phyloP scores from a whole-genome alignment of 2,113 vertebrate genomes.

The Manacus vitellinus region DNA sequence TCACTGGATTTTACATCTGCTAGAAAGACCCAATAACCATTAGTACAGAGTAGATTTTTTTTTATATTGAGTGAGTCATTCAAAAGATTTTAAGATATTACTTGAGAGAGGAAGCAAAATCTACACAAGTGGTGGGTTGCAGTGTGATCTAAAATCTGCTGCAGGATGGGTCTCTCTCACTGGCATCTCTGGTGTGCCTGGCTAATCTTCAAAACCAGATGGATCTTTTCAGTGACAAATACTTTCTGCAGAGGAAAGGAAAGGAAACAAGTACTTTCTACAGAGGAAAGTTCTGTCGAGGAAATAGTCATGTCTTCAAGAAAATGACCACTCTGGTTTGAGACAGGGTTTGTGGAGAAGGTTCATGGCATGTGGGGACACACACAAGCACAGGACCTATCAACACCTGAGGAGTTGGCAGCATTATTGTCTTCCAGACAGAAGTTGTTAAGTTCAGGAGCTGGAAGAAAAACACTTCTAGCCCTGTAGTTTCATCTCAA shows the following conservation, averaged over 20 bases:
- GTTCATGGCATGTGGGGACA: not conserved
- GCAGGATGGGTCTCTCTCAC: not conserved
- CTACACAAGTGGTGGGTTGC: not conserved
- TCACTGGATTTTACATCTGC: slow-evolving; percentile 32
- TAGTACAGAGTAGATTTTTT: not conserved
- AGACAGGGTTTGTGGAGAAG: not conserved
- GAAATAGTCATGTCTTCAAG: not conserved
- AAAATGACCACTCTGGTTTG: not conserved
- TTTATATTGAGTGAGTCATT: not conserved
- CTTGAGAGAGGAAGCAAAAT: not conserved
- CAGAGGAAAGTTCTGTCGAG: not conserved
- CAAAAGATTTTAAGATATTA: not conserved
- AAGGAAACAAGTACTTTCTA: not conserved
- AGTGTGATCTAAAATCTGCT: not conserved
- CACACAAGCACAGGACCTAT: not conserved
- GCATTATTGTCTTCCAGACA: not conserved
- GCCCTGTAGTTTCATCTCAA: not conserved
- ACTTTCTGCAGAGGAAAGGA: not conserved
- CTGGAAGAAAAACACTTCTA: not conserved
- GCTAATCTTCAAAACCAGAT: not conserved
- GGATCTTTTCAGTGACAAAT: not conserved
- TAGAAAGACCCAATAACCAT: not conserved
- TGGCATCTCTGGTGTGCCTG: not conserved
- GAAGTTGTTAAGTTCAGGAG: not conserved
- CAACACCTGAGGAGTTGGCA: not conserved